phyloP scores from a whole-genome alignment of 2,888 invertebrate species.

The Sialis fuliginosa region DNA sequence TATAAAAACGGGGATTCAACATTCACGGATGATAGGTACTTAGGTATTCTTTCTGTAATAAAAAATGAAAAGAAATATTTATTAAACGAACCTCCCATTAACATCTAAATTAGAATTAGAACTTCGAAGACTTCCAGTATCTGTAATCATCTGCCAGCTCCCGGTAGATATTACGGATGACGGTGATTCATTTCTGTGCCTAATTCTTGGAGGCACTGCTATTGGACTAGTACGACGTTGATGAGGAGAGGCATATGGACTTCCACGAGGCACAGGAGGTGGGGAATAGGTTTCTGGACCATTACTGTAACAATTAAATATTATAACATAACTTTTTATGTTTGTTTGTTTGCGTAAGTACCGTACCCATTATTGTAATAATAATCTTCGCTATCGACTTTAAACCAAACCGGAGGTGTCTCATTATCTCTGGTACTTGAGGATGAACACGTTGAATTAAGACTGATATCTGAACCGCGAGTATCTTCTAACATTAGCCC shows the following conservation, averaged over 20 bases:
- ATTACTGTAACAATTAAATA: not conserved
- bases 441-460: conserved; percentile 38
- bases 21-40: not conserved
- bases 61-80: not conserved
- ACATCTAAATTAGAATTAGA: conserved; percentile 22
- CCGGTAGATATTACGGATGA: conserved; percentile 35
- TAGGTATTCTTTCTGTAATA: not conserved
- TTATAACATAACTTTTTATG: not conserved
- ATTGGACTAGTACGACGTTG: conserved; percentile 38
- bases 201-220: conserved; percentile 36
- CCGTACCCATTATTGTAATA: conserved; percentile 17
- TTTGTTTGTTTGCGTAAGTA: not conserved
- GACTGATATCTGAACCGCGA: conserved; percentile 35
- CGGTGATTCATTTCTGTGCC: conserved; percentile 38
- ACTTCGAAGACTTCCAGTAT: conserved; percentile 42
- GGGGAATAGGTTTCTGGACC: not conserved
- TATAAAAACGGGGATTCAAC: too few species aligned
- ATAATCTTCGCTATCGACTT: conserved; percentile 13
- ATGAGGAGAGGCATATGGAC: conserved; percentile 21
- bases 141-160: conserved; percentile 54
- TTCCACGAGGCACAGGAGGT: conserved; percentile 3
- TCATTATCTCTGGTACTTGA: conserved; percentile 34
- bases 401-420: conserved; percentile 23
- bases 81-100: not conserved
- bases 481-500: conserved; percentile 31